A percentile compares a stretch with the other conserved stretches of the same genome.
Evolutionary conservation across 2,113 vertebrate genomes (phyloP).

Genomic region (Carlito syrichta): DNA sequence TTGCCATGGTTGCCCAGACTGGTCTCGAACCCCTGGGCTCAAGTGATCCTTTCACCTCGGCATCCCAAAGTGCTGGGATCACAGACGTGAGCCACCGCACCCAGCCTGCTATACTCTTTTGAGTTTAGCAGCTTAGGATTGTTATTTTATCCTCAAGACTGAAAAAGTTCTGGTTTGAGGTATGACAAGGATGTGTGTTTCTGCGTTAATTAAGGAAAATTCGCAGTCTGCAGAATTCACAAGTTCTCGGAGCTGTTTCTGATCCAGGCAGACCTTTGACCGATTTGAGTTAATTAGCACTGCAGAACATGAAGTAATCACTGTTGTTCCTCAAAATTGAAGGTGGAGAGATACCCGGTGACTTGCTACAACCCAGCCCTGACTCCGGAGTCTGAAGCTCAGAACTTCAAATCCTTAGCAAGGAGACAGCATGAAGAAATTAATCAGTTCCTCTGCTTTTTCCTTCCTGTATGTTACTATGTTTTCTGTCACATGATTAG

Average conservation of each 20-base stretch:
- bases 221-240: not conserved
- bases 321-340: not conserved
- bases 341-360: not conserved
- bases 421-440: not conserved
- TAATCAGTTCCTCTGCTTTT: not conserved
- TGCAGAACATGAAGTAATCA: not conserved
- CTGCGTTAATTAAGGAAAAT: slow-evolving; percentile 43
- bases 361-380: not conserved
- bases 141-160: not conserved
- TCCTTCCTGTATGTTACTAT: not conserved
- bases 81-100: too few relatives aligned
- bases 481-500: not conserved
- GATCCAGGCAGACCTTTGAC: not conserved
- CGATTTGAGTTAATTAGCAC: not conserved
- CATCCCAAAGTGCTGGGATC: too few relatives aligned
- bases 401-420: not conserved
- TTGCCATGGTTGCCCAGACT: too few relatives aligned
- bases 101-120: not conserved
- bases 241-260: slow-evolving; percentile 35
- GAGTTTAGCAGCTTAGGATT: not conserved
- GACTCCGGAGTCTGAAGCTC: not conserved
- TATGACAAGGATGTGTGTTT: not conserved
- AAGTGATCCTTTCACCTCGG: too few relatives aligned
- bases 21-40: too few relatives aligned
- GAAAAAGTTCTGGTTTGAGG: not conserved